phyloP scores from a whole-genome alignment of 2,113 vertebrate species.

The Peucedramus taeniatus region DNA sequence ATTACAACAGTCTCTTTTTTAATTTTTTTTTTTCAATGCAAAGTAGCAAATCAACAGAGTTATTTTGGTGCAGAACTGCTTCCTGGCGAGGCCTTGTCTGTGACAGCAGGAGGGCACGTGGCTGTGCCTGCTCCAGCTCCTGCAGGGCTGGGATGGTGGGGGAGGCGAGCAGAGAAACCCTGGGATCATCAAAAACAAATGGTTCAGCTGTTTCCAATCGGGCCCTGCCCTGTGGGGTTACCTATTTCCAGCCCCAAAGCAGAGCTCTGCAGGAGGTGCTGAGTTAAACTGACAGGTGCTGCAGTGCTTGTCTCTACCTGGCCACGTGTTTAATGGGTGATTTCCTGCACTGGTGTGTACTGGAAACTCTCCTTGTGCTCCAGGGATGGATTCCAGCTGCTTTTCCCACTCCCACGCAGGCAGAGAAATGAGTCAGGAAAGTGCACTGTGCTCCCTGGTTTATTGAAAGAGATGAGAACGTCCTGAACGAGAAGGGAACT shows the following conservation, averaged over 20 bases:
- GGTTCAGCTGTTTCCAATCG: neutral
- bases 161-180: neutral
- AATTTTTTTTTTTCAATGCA: neutral
- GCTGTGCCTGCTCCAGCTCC: neutral
- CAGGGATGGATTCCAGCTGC: slow-evolving; percentile 25
- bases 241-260: neutral
- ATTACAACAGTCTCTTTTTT: neutral
- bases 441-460: neutral
- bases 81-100: neutral
- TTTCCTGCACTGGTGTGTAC: neutral
- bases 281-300: neutral
- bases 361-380: neutral
- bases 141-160: neutral
- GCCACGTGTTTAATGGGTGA: neutral
- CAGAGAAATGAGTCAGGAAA: neutral
- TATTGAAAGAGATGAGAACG: neutral
- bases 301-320: neutral
- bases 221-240: neutral
- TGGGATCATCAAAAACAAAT: neutral
- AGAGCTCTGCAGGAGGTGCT: neutral
- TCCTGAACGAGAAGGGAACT: neutral
- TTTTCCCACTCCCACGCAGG: slow-evolving; percentile 21
- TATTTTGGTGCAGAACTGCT: neutral
- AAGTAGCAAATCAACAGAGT: neutral
- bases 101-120: neutral